phyloP scores from a whole-genome alignment of 2,888 invertebrate genomes.

The Dryadula phaetusa region DNA sequence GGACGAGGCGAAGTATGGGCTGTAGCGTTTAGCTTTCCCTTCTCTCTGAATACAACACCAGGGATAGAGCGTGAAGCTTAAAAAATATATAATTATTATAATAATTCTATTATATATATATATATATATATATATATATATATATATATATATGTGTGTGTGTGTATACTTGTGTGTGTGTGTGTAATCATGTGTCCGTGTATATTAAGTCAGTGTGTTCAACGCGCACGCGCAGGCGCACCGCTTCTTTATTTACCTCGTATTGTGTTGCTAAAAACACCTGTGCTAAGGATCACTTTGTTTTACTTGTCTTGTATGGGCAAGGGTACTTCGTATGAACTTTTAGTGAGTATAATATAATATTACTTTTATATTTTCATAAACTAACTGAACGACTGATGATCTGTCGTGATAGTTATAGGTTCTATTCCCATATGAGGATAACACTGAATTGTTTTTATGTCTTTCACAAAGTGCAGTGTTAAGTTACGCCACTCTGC shows the following conservation, averaged over 20 bases:
- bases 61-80: too few relatives aligned
- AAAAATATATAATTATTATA: too few relatives aligned
- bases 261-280: constrained; percentile 29
- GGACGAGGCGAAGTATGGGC: too few relatives aligned
- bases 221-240: constrained; percentile 28
- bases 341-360: neutral
- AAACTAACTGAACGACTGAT: too few relatives aligned
- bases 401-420: too few relatives aligned
- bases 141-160: neutral
- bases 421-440: neutral
- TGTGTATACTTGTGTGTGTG: neutral
- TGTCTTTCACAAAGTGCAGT: too few relatives aligned
- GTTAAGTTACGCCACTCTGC: too few relatives aligned
- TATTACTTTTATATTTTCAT: neutral
- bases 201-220: neutral
- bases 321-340: neutral
- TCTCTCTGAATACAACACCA: too few relatives aligned
- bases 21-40: too few relatives aligned
- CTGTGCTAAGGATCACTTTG: constrained; percentile 24
- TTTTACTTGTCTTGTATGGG: neutral
- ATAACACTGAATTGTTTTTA: too few relatives aligned
- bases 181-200: neutral
- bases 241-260: constrained; percentile 19
- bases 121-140: neutral
- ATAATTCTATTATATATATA: neutral